A percentile compares a stretch with the other conserved stretches of the same genome.
Evolutionary conservation across 2,797 vertebrate genomes (phyloP).

Genomic region (Premnoplex brunnescens): DNA sequence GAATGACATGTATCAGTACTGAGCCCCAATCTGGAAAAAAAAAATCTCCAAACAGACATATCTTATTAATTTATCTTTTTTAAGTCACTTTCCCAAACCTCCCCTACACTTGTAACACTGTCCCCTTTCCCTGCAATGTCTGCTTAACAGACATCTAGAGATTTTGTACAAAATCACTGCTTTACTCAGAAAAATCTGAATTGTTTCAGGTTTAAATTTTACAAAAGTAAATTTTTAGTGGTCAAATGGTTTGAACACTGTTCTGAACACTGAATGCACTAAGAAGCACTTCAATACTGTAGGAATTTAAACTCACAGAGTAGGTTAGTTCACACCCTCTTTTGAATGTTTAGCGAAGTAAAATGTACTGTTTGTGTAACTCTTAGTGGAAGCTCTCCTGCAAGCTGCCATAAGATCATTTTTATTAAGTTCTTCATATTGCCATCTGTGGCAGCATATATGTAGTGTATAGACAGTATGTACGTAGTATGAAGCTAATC

Average conservation of each 20-base stretch:
- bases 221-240: neutral
- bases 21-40: neutral
- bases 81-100: neutral
- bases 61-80: neutral
- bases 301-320: neutral
- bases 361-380: neutral
- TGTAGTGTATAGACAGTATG: rapidly evolving
- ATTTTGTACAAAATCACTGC: neutral
- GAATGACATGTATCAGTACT: neutral
- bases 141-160: neutral
- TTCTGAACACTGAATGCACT: neutral
- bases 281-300: neutral
- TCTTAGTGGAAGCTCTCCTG: neutral
- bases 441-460: rapidly evolving
- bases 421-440: neutral
- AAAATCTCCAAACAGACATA: neutral
- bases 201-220: neutral
- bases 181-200: neutral
- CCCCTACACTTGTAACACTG: neutral
- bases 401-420: neutral
- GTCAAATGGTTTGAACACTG: neutral
- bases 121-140: neutral
- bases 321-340: neutral
- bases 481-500: neutral
- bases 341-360: neutral